phyloP scores from a whole-genome alignment of 2,888 invertebrate species.

The Lithosia quadra region DNA sequence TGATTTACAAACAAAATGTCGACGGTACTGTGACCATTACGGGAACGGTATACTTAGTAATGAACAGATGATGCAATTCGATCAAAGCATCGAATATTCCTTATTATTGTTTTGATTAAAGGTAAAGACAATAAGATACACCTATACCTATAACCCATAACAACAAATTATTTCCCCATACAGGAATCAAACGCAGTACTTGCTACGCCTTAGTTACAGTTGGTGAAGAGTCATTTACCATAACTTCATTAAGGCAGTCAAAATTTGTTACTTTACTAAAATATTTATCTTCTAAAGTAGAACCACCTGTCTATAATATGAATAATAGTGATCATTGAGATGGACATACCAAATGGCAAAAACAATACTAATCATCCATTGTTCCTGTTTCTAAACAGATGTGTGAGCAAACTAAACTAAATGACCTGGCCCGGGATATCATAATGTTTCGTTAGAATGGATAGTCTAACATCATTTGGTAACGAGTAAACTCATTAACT shows the following conservation, averaged over 20 bases:
- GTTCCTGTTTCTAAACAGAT: conserved; percentile 29
- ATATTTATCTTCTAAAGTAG: background rate
- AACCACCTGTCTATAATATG: background rate
- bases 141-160: background rate
- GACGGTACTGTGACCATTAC: too few species aligned
- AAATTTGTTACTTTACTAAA: background rate
- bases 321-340: conserved; percentile 18
- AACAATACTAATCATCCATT: conserved; percentile 42
- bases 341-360: conserved; percentile 30
- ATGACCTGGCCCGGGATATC: conserved; percentile 38
- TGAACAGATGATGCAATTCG: too few species aligned
- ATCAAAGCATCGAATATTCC: too few species aligned
- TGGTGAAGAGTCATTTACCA: background rate
- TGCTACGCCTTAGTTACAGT: background rate
- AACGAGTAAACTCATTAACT: conserved; percentile 40
- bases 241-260: background rate
- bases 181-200: background rate
- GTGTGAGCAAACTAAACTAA: conserved; percentile 34
- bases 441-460: conserved; percentile 35
- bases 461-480: conserved; percentile 40
- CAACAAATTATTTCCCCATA: background rate
- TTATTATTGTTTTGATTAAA: too few species aligned
- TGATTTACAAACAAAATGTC: background rate
- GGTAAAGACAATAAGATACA: too few species aligned
- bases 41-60: too few species aligned